Evolutionary conservation across 2,888 invertebrate species (phyloP), one percentile per base, ranked within the genome.

Genomic region (Yponomeuta cagnagella): DNA sequence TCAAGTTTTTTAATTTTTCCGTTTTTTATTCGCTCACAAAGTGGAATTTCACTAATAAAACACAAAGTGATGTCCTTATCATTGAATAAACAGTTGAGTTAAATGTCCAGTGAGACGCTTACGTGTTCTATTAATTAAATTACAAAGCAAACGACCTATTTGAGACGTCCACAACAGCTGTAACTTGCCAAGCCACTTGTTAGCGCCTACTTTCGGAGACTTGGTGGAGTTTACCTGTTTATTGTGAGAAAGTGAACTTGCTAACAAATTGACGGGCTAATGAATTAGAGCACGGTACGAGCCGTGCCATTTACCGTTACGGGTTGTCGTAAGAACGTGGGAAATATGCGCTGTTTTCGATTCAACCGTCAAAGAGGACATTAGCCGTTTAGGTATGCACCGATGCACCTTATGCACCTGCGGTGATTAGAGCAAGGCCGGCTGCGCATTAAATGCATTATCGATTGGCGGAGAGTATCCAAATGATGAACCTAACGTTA

Each of bases 201-300:
- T 79, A 79, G 80, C 88, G 86, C 80, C 84, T 79, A 89, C 88
- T 90, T 91, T 91, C 86, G 84, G 86, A 86, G 87, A 78, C 74
- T 82, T 78, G 70, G 70, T 71, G 70, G 79, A 78, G 78, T 85
- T 85, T 82, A 84, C 82, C 80, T 83, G 82, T 84, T 85, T 82
- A 15, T 79, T 84, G 79, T 84, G 85, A 85, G 85, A 89, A 88
- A 89, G 89, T 87, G 83, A 85, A 81, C 75, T 74, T 79, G 77
- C 77, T 82, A 82, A 75, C 80, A 77, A 81, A 82, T 80, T 84
- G 80, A 82, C 79, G 80, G 82, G 77, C 75, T 74, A 76, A 69
- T 48, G 75, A 77, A 80, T 76, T 75, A 73, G 75, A 74, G 76
- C 74, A 72, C 75, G 78, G 80, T 80, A 78, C 75, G 77, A 80